Percentiles rank a stretch among this genome's conserved stretches.
phyloP scores from a whole-genome alignment of 2,888 invertebrate species.

The Acanthoscelides obtectus region DNA sequence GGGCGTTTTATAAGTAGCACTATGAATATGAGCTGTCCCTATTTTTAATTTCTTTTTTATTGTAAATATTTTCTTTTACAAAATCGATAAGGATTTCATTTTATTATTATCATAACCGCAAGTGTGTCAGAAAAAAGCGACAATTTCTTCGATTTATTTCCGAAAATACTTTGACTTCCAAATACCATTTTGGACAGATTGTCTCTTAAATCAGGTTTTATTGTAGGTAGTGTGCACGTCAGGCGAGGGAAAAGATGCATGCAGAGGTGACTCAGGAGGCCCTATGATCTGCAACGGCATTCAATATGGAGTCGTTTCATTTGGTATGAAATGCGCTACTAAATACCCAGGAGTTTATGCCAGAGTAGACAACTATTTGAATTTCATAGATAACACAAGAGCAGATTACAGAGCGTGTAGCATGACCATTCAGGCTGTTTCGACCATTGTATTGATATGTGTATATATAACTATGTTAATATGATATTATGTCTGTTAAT shows the following conservation, averaged over 20 bases:
- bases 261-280: constrained; percentile 15
- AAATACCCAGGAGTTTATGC: constrained; percentile 11
- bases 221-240: neutral
- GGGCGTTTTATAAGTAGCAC: too few species aligned
- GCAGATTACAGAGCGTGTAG: neutral
- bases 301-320: constrained; percentile 13
- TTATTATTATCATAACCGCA: too few species aligned
- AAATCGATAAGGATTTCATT: too few species aligned
- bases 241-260: constrained; percentile 11
- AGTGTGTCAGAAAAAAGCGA: too few species aligned
- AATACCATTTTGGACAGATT: too few species aligned
- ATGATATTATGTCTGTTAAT: too few species aligned
- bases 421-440: neutral
- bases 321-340: constrained; percentile 9
- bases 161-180: too few species aligned
- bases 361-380: constrained; percentile 11
- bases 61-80: too few species aligned
- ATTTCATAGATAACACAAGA: constrained; percentile 3
- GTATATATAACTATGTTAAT: neutral
- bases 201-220: too few species aligned
- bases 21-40: too few species aligned
- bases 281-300: constrained; percentile 11
- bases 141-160: too few species aligned
- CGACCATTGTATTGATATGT: neutral
- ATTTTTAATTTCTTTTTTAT: too few species aligned